Percentiles rank a stretch among this genome's conserved stretches.
These are phyloP conservation scores for Collichthys lucidus DNA, from an alignment of 2,113 vertebrate species.

Conservation along the genomic window DNA sequence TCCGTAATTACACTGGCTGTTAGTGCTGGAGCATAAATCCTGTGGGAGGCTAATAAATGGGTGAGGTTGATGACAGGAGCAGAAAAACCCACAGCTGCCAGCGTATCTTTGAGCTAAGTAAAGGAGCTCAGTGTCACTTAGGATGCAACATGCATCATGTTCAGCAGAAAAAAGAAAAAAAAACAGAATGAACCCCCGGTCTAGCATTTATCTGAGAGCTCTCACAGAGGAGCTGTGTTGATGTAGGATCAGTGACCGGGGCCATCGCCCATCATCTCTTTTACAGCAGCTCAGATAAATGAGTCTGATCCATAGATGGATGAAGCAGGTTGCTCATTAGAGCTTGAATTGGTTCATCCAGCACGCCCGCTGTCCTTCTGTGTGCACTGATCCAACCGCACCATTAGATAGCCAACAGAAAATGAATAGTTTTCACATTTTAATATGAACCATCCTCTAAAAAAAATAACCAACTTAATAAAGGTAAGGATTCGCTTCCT, in stretches of 20 bases:
- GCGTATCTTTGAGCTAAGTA: slow-evolving; percentile 50
- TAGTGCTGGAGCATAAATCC: slow-evolving; percentile 61
- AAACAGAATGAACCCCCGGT: slow-evolving; percentile 23
- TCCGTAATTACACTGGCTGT: slow-evolving; percentile 65
- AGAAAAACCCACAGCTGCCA: slow-evolving; percentile 64
- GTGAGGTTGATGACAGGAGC: slow-evolving; percentile 60
- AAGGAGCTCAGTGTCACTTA: slow-evolving; percentile 56
- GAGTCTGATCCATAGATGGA: slow-evolving; percentile 14
- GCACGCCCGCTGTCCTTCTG: not conserved
- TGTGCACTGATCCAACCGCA: not conserved
- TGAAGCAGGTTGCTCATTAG: slow-evolving; percentile 23
- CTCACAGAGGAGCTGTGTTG: slow-evolving; percentile 33
- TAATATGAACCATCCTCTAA: not conserved
- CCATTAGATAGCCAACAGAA: not conserved
- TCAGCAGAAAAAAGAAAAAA: slow-evolving; percentile 24
- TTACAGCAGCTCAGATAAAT: slow-evolving; percentile 14
- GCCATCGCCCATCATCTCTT: slow-evolving; percentile 9
- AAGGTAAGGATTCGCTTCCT: not conserved
- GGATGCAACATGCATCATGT: slow-evolving; percentile 34
- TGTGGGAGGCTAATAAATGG: slow-evolving; percentile 69
- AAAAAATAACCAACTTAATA: not conserved
- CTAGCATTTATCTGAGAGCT: slow-evolving; percentile 41
- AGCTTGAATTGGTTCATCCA: slow-evolving; percentile 9
- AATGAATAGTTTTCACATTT: not conserved
- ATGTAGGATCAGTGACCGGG: slow-evolving; percentile 25